phyloP scores from a whole-genome alignment of 2,113 vertebrate genomes.

The Mormyrus iriodes region DNA sequence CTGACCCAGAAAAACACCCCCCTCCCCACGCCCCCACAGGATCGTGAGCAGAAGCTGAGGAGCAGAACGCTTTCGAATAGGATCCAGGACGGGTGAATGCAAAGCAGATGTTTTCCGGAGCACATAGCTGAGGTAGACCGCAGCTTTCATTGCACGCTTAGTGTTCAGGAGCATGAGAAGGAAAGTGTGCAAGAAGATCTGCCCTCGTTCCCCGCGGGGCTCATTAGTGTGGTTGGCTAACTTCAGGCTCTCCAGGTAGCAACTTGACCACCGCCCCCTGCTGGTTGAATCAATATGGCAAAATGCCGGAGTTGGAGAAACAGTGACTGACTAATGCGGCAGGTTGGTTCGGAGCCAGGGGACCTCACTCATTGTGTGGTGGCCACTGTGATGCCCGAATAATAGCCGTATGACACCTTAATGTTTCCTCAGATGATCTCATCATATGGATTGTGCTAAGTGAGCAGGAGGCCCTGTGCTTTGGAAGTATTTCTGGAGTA shows the following conservation, averaged over 20 bases:
- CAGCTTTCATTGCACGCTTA: not conserved
- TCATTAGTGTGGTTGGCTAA: not conserved
- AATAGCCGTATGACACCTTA: not conserved
- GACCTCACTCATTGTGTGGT: not conserved
- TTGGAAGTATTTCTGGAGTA: no score
- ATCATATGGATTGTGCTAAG: not conserved
- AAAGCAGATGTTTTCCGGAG: constrained; percentile 7
- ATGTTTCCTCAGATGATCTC: not conserved
- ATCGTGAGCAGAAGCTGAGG: not conserved
- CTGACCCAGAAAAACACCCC: constrained; percentile 19
- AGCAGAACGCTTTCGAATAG: not conserved
- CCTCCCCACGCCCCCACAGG: not conserved
- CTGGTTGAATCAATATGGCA: not conserved
- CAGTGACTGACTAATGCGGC: not conserved
- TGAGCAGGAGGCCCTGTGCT: not conserved
- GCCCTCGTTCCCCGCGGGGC: not conserved
- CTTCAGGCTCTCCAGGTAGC: not conserved
- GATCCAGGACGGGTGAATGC: not conserved
- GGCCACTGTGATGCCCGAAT: not conserved
- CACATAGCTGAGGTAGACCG: not conserved
- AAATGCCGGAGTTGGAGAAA: not conserved
- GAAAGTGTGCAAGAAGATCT: not conserved
- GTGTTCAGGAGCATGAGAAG: not conserved
- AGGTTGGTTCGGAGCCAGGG: not conserved
- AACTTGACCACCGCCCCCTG: not conserved